Base-by-base conservation (phyloP, 2,888 invertebrate species). In the Hoplodrina blanda region DNA sequence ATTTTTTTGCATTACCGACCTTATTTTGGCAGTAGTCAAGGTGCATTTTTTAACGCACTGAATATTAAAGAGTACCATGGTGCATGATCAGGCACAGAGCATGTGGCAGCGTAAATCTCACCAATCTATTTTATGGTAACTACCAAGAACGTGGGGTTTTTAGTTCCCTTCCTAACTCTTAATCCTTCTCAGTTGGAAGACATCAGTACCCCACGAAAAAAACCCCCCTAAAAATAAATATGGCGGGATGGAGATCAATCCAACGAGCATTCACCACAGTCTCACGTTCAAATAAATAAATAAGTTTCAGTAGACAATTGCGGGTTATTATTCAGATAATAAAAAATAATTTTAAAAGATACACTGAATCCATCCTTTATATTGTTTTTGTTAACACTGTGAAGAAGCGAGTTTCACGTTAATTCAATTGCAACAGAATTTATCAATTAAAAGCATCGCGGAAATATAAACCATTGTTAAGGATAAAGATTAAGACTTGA, bases 381-480 rank as follows among this genome's bases (percentile, higher is more conserved):
- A 69, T 44, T 49, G 50, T 78, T 78, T 41, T 68, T 55, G 57
- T 57, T 64, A 66, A 66, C 54, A 62, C 37, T 19, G 41, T 69
- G 70, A 74, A 67, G 57, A 57, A 67, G 52, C 66, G 11, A 57
- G 50, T 65, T 67, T 44, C 46, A 46, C 17, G 15, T 52, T 53
- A 61, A 62, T 73, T 74, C 17, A 69, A 69, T 72, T 60, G 63
- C 15, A 68, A 30, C 20, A 53, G 66, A 64, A 63, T 11, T 37
- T 55, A 79, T 73, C 72, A 76, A 69, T 57, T 65, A 68, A 81
- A 76, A 73, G 41, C 67, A 67, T 73, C 61, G 66, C 65, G 70
- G 68, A 66, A 66, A 62, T 61, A 66, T 62, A 44, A 65, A 19
- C 62, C 60, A 72, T 71, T 79, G 76, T 79, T 71, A 50, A 59